These are phyloP conservation scores for Macropodus opercularis DNA, from an alignment of 2,797 vertebrate genomes.

Conservation along the genomic window DNA sequence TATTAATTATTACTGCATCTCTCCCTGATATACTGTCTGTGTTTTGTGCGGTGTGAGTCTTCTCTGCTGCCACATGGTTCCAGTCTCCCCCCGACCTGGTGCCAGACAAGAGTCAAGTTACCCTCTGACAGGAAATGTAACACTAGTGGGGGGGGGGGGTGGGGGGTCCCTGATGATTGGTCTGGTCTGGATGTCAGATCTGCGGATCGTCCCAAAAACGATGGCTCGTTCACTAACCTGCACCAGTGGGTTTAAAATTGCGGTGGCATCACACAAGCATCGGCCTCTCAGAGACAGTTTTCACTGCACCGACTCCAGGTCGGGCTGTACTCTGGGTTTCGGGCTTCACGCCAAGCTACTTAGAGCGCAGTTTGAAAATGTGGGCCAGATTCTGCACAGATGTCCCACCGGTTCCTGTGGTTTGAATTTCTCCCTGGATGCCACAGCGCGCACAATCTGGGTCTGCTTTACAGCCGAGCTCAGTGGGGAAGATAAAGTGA, in stretches of 20 bases:
- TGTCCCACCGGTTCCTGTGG: constrained; percentile 4
- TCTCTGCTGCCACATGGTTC: constrained; percentile 18
- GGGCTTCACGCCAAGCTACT: constrained; percentile 27
- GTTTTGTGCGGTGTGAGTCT: not conserved
- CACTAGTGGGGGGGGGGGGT: constrained; percentile 17
- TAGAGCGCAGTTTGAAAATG: constrained; percentile 24
- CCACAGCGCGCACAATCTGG: constrained; percentile 13
- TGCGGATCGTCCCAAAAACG: not conserved
- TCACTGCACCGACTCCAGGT: constrained; percentile 18
- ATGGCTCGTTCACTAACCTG: too few species aligned
- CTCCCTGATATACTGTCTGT: not conserved
- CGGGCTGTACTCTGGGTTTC: constrained; percentile 8
- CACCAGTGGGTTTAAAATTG: not conserved
- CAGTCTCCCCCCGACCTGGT: constrained; percentile 2
- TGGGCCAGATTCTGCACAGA: constrained; percentile 36
- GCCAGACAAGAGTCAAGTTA: constrained; percentile 42
- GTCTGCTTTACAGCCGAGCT: constrained; percentile 6
- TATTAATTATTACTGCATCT: constrained; percentile 45
- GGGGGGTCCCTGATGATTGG: constrained; percentile 27
- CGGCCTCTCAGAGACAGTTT: constrained; percentile 2
- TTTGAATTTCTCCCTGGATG: constrained; percentile 5
- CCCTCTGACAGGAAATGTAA: constrained; percentile 53
- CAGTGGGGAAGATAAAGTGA: not conserved
- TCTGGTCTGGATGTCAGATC: constrained; percentile 14
- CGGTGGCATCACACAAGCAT: not conserved